Conservation (phyloP, 2,113 vertebrate species). For the Dipodomys stephensi region DNA sequence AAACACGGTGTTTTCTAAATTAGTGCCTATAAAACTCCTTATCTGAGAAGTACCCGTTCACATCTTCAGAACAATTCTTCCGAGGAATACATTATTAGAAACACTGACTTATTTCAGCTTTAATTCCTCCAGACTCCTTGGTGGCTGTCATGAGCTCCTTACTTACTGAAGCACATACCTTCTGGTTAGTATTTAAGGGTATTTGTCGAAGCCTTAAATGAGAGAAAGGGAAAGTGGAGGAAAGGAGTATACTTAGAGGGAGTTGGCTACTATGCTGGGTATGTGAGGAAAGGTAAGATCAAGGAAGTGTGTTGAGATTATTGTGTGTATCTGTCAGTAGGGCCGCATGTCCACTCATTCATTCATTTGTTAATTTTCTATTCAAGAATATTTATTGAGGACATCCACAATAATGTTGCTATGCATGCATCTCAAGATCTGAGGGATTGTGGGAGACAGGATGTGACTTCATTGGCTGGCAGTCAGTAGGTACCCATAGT, state of each 20-base stretch:
- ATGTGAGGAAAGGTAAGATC: neutral
- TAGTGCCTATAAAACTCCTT: neutral
- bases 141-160: neutral
- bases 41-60: neutral
- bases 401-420: neutral
- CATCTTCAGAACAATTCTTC: constrained; percentile 8
- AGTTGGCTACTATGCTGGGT: neutral
- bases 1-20: constrained; percentile 8
- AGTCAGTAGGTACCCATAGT: no score
- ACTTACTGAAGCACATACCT: neutral
- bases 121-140: neutral
- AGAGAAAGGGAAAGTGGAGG: neutral
- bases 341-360: neutral
- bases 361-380: neutral
- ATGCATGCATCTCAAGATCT: neutral
- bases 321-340: neutral
- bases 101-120: neutral
- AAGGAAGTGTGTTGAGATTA: neutral
- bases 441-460: neutral
- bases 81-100: neutral
- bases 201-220: constrained; percentile 7
- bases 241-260: neutral
- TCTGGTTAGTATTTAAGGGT: neutral
- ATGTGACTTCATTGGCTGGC: neutral
- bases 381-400: neutral